Base-by-base conservation (phyloP, 2,113 vertebrate genomes). In the Chelonoidis abingdonii region DNA sequence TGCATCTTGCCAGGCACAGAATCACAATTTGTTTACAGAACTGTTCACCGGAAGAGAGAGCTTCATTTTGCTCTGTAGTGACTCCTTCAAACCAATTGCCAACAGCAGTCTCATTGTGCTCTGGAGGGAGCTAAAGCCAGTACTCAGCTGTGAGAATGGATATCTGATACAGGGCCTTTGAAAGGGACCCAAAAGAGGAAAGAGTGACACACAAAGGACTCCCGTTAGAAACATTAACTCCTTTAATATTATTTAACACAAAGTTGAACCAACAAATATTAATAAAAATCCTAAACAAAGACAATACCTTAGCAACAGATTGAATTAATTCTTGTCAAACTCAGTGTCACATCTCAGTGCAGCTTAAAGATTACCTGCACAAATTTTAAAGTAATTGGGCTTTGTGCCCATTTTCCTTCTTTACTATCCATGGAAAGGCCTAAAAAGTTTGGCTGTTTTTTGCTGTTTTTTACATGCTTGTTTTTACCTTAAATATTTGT, bases 1-100 rank as follows among this genome's bases (percentile, higher is more conserved):
- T 84, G 83, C 65, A 88, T 95, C 90, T 90, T 92, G 96, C 94
- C 94, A 95, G 95, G 87, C 92, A 93, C 81, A 87, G 95, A 50
- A 94, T 79, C 90, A 31, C 92, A 80, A 89, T 62, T 93, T 96
- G 86, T 87, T 96, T 94, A 88, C 90, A 11, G 25, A 95, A 92
- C 81, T 92, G 94, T 65, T 90, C 92, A 75, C 81, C 94, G 90
- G 89, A 97, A 95, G 94, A 86, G 87, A 0, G 2, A 5, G 0
- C 80, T 97, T 89, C 93, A 84, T 92, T 88, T 92, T 95, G 50
- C 0, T 90, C 94, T 91, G 85, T 93, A 95, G 90, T 89, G 94
- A 90, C 79, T 76, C 89, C 92, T 96, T 91, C 93, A 95, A 94
- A 57, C 19, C 86, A 90, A 90, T 82, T 97, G 96, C 95, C 93